Evolutionary conservation across 2,113 vertebrate genomes (phyloP), one percentile per base, ranked within the genome.

Genomic region (Orcinus orca): DNA sequence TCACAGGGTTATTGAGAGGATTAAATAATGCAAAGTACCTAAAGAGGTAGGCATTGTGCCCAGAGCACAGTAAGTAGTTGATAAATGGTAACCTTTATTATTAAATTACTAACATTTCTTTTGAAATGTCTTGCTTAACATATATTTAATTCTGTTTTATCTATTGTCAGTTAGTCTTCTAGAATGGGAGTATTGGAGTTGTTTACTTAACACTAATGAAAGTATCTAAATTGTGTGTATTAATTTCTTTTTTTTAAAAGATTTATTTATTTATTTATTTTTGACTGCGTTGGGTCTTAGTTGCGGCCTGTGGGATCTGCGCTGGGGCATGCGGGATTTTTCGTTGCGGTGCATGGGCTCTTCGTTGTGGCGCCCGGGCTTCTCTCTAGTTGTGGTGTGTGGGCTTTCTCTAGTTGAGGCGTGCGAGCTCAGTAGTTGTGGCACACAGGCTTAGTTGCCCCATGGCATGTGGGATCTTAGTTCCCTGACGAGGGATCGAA

Each of bases 71-170:
- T 67, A 44, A 74, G 68, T 20, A 41, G n/a, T 80, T 95, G 81
- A 80, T 55, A 71, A 88, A 68, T 33, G 21, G 8, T 70, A 70
- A 25, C 25, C 31, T 74, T 77, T 91, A 65, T 73, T 62, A 70
- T 62, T 93, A 87, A 71, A 62, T 82, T 77, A 77, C 20, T 81
- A 63, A 79, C 18, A 76, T 90, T 82, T 90, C 50, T 76, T 87
- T 93, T 41, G 82, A 93, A 96, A 92, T 36, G 18, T 58, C 17
- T 85, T 79, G 4, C 29, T 50, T 77, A 96, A 74, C 58, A 93
- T 38, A 44, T 67, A 50, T 55, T 76, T 77, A 33, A n/a, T 73
- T 93, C n/a, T 47, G 58, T 83, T 89, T 94, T 90, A 18, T 89
- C 38, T 90, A 31, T 86, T 92, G 38, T 93, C 29, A 67, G 26